These are phyloP conservation scores for Porites australiensis DNA, from an alignment of 64 coral and sea anemone species.

Conservation along the genomic window DNA sequence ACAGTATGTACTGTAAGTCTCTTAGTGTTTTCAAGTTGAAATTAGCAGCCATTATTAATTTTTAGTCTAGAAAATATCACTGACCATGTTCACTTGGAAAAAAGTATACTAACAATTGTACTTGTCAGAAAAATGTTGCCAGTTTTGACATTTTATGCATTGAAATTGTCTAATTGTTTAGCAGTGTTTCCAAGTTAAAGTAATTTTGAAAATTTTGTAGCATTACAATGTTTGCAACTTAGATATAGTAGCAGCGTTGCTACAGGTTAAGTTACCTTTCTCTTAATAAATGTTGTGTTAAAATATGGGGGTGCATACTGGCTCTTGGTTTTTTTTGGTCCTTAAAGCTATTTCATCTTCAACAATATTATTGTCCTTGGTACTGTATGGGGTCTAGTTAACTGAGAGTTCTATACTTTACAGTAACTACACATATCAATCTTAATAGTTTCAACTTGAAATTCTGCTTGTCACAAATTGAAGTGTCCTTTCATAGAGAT, in stretches of 20 bases:
- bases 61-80: constrained; percentile 7
- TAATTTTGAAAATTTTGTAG: constrained; percentile 1
- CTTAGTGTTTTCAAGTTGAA: not conserved
- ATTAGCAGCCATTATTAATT: constrained; percentile 7
- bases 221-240: constrained; percentile 15
- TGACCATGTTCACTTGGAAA: constrained; percentile 1
- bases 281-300: constrained; percentile 15
- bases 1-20: constrained; percentile 4
- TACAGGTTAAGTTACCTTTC: not conserved
- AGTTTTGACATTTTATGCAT: constrained; percentile 8
- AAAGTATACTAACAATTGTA: not conserved
- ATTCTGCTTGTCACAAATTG: constrained; percentile 44
- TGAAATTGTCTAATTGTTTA: constrained; percentile 15
- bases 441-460: not conserved
- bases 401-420: not conserved
- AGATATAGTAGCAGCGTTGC: constrained; percentile 5
- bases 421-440: not conserved
- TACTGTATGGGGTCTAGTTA: constrained; percentile 11
- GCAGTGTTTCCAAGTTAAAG: constrained; percentile 2
- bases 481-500: constrained; percentile 40
- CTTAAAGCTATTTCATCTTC: constrained; percentile 5
- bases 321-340: constrained; percentile 4
- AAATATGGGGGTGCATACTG: constrained; percentile 12
- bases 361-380: not conserved
- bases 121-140: constrained; percentile 1